phyloP scores from a whole-genome alignment of 2,797 vertebrate species.

The Myotis pilosus region DNA sequence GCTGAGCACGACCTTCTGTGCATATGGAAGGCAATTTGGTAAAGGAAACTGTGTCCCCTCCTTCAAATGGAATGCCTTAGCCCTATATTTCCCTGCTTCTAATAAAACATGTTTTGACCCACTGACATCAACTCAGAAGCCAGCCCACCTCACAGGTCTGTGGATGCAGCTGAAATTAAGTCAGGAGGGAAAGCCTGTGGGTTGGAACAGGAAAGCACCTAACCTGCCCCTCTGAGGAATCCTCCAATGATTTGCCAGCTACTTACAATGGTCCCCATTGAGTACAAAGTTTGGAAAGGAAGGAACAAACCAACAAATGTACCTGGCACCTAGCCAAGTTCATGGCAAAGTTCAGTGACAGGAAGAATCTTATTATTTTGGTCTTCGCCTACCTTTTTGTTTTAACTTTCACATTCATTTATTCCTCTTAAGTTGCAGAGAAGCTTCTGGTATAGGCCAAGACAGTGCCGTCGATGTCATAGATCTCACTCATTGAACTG shows the following conservation, averaged over 20 bases:
- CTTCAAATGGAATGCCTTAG: no score
- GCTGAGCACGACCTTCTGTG: not conserved
- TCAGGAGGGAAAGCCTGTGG: not conserved
- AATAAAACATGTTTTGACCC: not conserved
- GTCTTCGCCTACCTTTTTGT: not conserved
- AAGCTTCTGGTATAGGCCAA: not conserved
- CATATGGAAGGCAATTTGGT: not conserved
- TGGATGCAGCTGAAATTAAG: not conserved
- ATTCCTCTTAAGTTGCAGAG: not conserved
- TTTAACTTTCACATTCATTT: slow-evolving; percentile 3
- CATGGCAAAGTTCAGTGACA: not conserved
- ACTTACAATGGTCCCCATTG: not conserved
- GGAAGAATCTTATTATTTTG: slow-evolving; percentile 7
- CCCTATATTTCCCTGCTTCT: fast-evolving
- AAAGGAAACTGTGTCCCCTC: not conserved
- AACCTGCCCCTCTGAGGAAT: not conserved
- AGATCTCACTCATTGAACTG: not conserved
- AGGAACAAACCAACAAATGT: not conserved
- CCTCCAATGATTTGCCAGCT: not conserved
- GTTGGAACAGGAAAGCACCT: not conserved
- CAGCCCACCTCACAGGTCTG: not conserved
- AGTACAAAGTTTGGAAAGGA: not conserved
- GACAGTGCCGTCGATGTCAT: not conserved
- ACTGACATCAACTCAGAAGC: not conserved
- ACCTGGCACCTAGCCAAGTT: slow-evolving; percentile 1